Base-by-base conservation (phyloP, 2,888 invertebrate genomes). In the Pedicia rivosa region DNA sequence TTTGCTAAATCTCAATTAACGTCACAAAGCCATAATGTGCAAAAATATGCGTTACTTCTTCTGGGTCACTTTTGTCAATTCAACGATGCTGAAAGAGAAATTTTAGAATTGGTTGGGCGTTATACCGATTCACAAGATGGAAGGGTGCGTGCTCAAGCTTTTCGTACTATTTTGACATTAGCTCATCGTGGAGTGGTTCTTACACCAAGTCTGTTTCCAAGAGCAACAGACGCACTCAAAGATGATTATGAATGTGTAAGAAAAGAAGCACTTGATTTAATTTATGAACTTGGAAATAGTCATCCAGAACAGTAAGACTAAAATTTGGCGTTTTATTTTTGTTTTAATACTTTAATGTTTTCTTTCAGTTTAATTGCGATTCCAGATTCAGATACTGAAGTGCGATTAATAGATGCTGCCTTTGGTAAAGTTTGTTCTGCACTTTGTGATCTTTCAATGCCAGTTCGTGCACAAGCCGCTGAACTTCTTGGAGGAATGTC, bases 201-300 rank as follows among this genome's bases (percentile, higher is more conserved):
- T n/a, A 78, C 79, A 37, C 74, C 76, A 1, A 65, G 63, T 36
- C 59, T 77, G 15, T 77, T 74, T 46, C 65, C 67, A 30, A 57
- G 65, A 13, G 73, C 82, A 17, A 81, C 80, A 47, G 61, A 67
- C 14, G 83, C 86, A 2, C 67, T 94, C 32, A 73, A 76, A 16
- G 95, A 95, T 59, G 92, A 94, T 57, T 91, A 90, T 59, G 92
- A 94, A 62, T 84, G 86, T 51, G 94, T 94, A 0, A 66, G 94
- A 36, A 73, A 82, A 50, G 82, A 81, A 30, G 91, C 88, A 0
- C 63, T 94, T 5, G 79, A 81, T 52, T 63, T 95, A 17, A 74
- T 95, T 27, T 88, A 83, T 72, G 70, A 88, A 37, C 61, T 94
- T 8, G 84, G 88, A 32, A 80, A 79, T 47, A 74, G 79, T 34